Evolutionary conservation across 2,113 vertebrate species (phyloP).

Genomic region (Peromyscus polionotus): DNA sequence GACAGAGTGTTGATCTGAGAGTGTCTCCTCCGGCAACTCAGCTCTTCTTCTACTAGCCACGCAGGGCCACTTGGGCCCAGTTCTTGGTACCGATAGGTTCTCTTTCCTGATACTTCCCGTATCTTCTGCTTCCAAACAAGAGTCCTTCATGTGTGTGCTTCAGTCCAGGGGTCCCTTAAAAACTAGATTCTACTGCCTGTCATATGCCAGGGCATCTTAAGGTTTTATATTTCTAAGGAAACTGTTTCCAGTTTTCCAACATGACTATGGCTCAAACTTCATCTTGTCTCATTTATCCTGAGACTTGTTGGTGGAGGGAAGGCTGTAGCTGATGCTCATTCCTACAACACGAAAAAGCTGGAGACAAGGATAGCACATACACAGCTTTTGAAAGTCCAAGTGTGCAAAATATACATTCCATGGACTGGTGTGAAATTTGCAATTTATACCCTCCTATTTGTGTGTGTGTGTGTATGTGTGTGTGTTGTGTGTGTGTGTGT

Average conservation of each 20-base stretch:
- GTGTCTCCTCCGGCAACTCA: neutral
- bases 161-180: neutral
- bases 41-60: neutral
- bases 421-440: neutral
- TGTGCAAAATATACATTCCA: neutral
- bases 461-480: fast-evolving
- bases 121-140: neutral
- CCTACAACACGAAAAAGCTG: neutral
- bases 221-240: neutral
- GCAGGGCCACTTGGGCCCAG: neutral
- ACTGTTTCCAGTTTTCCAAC: neutral
- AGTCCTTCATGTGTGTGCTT: neutral
- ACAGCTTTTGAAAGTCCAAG: neutral
- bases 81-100: neutral
- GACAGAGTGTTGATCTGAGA: neutral
- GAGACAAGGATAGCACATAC: neutral
- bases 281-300: neutral
- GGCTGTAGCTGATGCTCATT: neutral
- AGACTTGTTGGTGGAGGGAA: too few relatives aligned
- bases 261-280: neutral
- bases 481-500: neutral
- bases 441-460: neutral
- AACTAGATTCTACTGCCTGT: neutral
- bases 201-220: neutral
- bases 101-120: neutral